Evolutionary conservation across 2,797 vertebrate genomes (phyloP).

Genomic region (Luscinia luscinia): DNA sequence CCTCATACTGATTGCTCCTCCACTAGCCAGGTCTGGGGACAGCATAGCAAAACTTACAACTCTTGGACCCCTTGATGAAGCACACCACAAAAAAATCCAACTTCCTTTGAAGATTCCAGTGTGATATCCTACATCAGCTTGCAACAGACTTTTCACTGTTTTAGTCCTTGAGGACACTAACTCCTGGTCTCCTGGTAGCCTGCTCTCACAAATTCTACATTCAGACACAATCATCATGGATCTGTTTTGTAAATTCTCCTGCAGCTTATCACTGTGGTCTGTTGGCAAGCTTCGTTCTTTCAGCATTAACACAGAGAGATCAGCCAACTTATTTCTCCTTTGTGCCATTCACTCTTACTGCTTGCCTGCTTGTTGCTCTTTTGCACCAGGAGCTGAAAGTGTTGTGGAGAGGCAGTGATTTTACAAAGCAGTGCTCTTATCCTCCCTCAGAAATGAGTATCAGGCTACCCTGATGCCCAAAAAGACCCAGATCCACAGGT

Average conservation of each 20-base stretch:
- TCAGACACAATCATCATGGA: constrained; percentile 77
- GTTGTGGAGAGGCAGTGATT: constrained; percentile 87
- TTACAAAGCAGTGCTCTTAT: constrained; percentile 52
- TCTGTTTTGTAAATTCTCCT: constrained; percentile 87
- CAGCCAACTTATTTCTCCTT: constrained; percentile 89
- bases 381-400: constrained; percentile 81
- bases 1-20: constrained; percentile 83
- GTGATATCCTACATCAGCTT: constrained; percentile 79
- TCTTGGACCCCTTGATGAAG: constrained; percentile 80
- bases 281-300: constrained; percentile 84
- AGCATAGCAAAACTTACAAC: constrained; percentile 87
- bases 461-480: neutral
- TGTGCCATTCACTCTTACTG: constrained; percentile 87
- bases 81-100: constrained; percentile 84
- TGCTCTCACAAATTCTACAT: constrained; percentile 89
- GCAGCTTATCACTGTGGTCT: constrained; percentile 84
- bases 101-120: constrained; percentile 87
- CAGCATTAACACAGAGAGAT: constrained; percentile 85
- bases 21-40: constrained; percentile 82
- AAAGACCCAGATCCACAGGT: neutral
- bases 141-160: constrained; percentile 85
- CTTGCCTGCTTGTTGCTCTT: constrained; percentile 84
- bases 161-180: constrained; percentile 85
- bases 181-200: constrained; percentile 85
- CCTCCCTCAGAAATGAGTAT: neutral